Percentiles rank a stretch among this genome's conserved stretches.
These are phyloP conservation scores for Drosophila siamana DNA, from an alignment of 2,888 invertebrate genomes.

Conservation along the genomic window DNA sequence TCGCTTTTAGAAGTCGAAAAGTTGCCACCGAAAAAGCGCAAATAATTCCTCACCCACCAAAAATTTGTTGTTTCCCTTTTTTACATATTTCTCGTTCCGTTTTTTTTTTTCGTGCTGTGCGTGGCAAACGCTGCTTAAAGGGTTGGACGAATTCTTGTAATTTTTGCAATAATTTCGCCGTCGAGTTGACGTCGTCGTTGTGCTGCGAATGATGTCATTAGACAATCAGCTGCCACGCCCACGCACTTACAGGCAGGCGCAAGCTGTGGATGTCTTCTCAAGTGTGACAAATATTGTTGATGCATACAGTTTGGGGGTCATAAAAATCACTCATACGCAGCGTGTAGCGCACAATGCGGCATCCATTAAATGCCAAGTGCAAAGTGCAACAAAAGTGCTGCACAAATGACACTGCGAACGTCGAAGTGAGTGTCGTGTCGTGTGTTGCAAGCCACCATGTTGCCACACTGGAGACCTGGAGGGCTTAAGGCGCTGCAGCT, in stretches of 20 bases:
- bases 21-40: slow-evolving; percentile 32
- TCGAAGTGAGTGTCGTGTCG: slow-evolving; percentile 22
- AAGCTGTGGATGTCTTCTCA: slow-evolving; percentile 39
- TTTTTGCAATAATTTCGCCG: slow-evolving; percentile 27
- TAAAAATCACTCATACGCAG: slow-evolving; percentile 67
- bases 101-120: neutral
- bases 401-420: slow-evolving; percentile 36
- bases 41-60: slow-evolving; percentile 13
- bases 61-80: slow-evolving; percentile 8
- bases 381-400: slow-evolving; percentile 70
- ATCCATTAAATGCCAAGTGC: slow-evolving; percentile 71
- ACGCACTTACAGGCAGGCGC: slow-evolving; percentile 17
- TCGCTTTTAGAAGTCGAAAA: slow-evolving; percentile 21
- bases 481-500: slow-evolving; percentile 60
- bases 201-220: slow-evolving; percentile 58
- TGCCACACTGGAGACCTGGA: slow-evolving; percentile 41
- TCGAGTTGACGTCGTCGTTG: no score
- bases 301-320: slow-evolving; percentile 45
- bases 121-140: neutral
- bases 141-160: neutral
- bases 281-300: slow-evolving; percentile 64
- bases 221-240: slow-evolving; percentile 51
- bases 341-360: slow-evolving; percentile 41
- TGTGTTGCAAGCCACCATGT: slow-evolving; percentile 39
- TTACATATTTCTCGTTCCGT: no score